Evolutionary conservation across 2,888 invertebrate genomes (phyloP).

Genomic region (Thumatha senex): DNA sequence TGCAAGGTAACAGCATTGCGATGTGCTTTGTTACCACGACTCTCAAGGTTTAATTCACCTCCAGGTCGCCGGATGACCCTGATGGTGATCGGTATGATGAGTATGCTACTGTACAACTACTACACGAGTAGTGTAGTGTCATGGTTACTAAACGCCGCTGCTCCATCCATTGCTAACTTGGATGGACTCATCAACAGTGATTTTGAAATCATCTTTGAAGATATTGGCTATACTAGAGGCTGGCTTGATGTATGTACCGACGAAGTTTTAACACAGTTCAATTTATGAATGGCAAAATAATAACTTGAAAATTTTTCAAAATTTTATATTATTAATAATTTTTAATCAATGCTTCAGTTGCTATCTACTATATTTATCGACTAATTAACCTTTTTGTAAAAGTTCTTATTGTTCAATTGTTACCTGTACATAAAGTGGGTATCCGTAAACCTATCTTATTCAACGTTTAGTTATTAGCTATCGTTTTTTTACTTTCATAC

Average conservation of each 20-base stretch:
- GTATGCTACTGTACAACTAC: conserved; percentile 82
- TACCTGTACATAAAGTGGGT: too few species aligned
- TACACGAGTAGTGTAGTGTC: conserved; percentile 85
- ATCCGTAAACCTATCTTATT: too few species aligned
- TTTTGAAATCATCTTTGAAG: conserved; percentile 78
- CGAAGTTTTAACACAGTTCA: background rate
- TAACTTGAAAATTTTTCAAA: too few species aligned
- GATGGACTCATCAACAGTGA: conserved; percentile 77
- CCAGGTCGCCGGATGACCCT: conserved; percentile 62
- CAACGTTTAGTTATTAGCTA: too few species aligned
- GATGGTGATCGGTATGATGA: conserved; percentile 62
- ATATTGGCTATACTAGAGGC: conserved; percentile 73
- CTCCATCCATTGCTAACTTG: conserved; percentile 69
- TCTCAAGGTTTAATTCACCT: background rate
- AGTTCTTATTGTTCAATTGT: too few species aligned
- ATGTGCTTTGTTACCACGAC: background rate
- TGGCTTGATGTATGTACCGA: conserved; percentile 63
- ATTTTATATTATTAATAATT: too few species aligned
- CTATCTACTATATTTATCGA: too few species aligned
- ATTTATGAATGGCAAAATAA: too few species aligned
- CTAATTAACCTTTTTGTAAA: too few species aligned
- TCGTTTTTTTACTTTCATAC: too few species aligned
- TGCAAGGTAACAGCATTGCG: too few species aligned
- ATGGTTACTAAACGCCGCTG: conserved; percentile 78
- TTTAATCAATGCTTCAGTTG: too few species aligned